phyloP scores from a whole-genome alignment of 2,888 invertebrate genomes.

The Chirona hameri region DNA sequence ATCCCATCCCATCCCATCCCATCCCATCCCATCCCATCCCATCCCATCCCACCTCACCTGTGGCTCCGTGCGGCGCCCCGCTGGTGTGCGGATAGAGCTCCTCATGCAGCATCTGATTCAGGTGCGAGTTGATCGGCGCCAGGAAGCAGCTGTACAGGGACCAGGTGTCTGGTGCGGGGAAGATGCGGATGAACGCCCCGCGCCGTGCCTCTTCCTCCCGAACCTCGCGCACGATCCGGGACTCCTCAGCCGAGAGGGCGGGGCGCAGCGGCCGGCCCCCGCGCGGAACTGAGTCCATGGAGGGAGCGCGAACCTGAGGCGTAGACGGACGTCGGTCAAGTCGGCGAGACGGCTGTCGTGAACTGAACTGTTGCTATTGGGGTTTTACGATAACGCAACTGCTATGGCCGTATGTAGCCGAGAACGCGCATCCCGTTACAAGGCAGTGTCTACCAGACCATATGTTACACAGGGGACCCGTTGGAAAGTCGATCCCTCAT shows the following conservation, averaged over 20 bases:
- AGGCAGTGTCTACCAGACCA: too few species aligned
- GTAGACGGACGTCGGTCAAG: too few species aligned
- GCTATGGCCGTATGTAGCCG: too few species aligned
- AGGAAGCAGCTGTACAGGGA: constrained; percentile 45
- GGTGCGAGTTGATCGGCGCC: constrained; percentile 44
- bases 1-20: too few species aligned
- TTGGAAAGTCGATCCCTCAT: too few species aligned
- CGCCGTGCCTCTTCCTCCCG: constrained; percentile 72
- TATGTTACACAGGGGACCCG: too few species aligned
- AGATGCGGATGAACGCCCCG: constrained; percentile 85
- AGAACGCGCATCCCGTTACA: too few species aligned
- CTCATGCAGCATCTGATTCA: constrained; percentile 69
- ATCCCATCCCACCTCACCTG: not conserved
- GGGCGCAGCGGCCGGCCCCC: not conserved
- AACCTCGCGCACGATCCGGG: constrained; percentile 67
- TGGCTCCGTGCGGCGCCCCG: not conserved
- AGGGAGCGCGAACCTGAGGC: constrained; percentile 35
- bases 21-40: not conserved
- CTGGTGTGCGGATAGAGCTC: constrained; percentile 61
- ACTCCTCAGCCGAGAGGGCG: constrained; percentile 67
- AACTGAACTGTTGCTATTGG: too few species aligned
- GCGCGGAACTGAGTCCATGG: constrained; percentile 31
- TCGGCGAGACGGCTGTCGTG: too few species aligned
- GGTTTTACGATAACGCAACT: too few species aligned
- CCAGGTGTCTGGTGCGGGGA: constrained; percentile 86